These are phyloP conservation scores for Taenaris catops DNA, from an alignment of 2,888 invertebrate genomes.

Conservation along the genomic window DNA sequence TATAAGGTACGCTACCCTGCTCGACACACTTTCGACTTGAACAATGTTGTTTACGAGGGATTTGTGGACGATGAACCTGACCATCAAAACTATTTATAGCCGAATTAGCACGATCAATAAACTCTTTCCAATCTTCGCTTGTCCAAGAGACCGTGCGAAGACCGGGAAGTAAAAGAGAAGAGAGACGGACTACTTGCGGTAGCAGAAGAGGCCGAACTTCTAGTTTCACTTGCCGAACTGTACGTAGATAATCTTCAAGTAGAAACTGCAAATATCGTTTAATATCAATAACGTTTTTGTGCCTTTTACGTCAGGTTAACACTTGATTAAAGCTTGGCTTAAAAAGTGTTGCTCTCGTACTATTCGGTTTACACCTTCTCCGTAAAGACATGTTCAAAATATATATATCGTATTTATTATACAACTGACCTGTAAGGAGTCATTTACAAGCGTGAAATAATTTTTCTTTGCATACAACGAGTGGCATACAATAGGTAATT, in stretches of 20 bases:
- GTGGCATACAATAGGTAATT: slow-evolving; percentile 90
- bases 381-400: too few species aligned
- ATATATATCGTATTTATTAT: too few species aligned
- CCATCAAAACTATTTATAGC: slow-evolving; percentile 91
- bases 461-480: slow-evolving; percentile 88
- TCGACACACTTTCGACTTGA: too few species aligned
- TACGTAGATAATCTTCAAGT: slow-evolving; percentile 86
- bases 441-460: slow-evolving; percentile 87
- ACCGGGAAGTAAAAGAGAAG: slow-evolving; percentile 90
- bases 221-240: slow-evolving; percentile 87
- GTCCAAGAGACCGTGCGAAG: slow-evolving; percentile 92
- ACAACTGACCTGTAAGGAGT: slow-evolving; percentile 87
- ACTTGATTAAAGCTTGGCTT: too few species aligned
- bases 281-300: too few species aligned
- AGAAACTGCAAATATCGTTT: slow-evolving; percentile 85
- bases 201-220: slow-evolving; percentile 95
- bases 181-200: slow-evolving; percentile 91
- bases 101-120: slow-evolving; percentile 86
- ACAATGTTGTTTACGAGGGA: too few species aligned
- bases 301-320: too few species aligned
- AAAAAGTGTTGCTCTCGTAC: too few species aligned
- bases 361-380: too few species aligned
- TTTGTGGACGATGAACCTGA: too few species aligned
- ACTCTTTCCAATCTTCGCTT: slow-evolving; percentile 88
- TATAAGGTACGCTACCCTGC: too few species aligned